phyloP scores from a whole-genome alignment of 2,113 vertebrate genomes.

The Tychaedon coryphoeus region DNA sequence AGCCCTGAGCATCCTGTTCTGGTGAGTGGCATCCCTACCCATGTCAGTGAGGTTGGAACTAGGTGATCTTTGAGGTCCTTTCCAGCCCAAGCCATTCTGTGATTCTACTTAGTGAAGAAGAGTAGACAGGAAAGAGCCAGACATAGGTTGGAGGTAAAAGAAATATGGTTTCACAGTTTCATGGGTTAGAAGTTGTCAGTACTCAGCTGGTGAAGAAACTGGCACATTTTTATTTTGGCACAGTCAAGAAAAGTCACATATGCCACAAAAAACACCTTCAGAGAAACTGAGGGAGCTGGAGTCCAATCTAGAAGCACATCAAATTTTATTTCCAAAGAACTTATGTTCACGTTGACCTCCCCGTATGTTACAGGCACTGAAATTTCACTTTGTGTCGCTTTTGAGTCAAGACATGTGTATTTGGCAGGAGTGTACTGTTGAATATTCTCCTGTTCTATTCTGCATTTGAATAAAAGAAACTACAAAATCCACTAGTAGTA shows the following conservation, averaged over 20 bases:
- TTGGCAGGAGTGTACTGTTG: neutral
- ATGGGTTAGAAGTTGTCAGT: neutral
- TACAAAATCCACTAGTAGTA: neutral
- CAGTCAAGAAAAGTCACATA: neutral
- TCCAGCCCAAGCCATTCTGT: neutral
- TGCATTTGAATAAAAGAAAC: neutral
- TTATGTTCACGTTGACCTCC: neutral
- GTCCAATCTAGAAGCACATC: neutral
- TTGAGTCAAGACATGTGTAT: rapidly evolving
- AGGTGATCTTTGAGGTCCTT: neutral
- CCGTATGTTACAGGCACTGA: neutral
- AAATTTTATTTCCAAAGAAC: neutral
- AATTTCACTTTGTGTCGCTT: neutral
- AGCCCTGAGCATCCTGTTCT: neutral
- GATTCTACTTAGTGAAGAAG: neutral
- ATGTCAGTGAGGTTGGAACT: neutral
- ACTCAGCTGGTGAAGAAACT: neutral
- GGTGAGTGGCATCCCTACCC: neutral
- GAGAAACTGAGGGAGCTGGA: neutral
- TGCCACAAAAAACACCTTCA: neutral
- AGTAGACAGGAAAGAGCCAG: neutral
- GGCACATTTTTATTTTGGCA: neutral
- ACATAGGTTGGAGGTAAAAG: neutral
- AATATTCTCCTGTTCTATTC: neutral
- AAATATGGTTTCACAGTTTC: neutral